phyloP scores from a whole-genome alignment of 2,888 invertebrate genomes.

The Mechanitis messenoides region DNA sequence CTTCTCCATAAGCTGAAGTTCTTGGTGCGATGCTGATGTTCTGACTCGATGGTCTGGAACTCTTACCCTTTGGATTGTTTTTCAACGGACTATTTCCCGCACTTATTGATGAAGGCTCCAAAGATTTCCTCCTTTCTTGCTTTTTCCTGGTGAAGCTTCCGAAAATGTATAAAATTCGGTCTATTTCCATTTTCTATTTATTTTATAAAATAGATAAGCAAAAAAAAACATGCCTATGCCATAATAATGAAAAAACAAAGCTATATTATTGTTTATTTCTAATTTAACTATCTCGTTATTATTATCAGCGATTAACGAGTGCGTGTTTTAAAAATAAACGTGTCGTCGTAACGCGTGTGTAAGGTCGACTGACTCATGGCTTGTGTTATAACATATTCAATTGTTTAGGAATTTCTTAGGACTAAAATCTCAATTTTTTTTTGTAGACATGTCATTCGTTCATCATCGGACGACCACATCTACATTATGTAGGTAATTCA shows the following conservation, averaged over 20 bases:
- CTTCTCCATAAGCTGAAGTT: slow-evolving; percentile 54
- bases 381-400: neutral
- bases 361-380: slow-evolving; percentile 41
- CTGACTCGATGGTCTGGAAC: slow-evolving; percentile 49
- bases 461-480: too few relatives aligned
- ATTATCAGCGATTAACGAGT: slow-evolving; percentile 16
- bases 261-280: slow-evolving; percentile 8
- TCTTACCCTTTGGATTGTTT: slow-evolving; percentile 30
- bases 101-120: slow-evolving; percentile 64
- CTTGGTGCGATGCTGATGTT: slow-evolving; percentile 50
- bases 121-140: slow-evolving; percentile 72
- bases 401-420: neutral
- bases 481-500: too few relatives aligned
- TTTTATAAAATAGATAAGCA: slow-evolving; percentile 2
- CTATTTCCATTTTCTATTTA: slow-evolving; percentile 73
- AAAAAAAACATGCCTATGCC: neutral
- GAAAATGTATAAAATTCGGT: slow-evolving; percentile 78
- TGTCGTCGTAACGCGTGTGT: slow-evolving; percentile 37
- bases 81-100: slow-evolving; percentile 66
- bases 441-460: too few relatives aligned
- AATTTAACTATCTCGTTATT: neutral
- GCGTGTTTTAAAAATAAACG: slow-evolving; percentile 51
- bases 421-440: too few relatives aligned
- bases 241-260: too few relatives aligned
- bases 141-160: slow-evolving; percentile 78